Evolutionary conservation across 1,140 invertebrate genomes (phyloP), one percentile per base, ranked within the genome.

Genomic region (Diabrotica undecimpunctata): DNA sequence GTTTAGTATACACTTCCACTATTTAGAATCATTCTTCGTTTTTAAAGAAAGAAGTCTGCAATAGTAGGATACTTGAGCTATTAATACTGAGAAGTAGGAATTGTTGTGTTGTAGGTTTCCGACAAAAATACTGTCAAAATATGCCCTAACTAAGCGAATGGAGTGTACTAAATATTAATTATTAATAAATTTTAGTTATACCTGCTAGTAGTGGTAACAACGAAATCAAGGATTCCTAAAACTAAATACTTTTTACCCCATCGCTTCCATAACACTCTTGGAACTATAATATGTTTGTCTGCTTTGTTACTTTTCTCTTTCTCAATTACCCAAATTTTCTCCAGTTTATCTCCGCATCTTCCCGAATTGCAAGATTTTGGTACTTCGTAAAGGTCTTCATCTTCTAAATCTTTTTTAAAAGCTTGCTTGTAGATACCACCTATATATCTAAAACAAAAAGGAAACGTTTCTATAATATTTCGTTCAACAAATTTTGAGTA

Each of bases 341-440:
- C 69, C n/a, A 74, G 62, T 58, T 60, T 35, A 36, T 74, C 65
- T 2, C 71, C 70, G 14, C 66, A 62, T 52, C 11, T 60, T 58
- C 66, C 68, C 4, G 74, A 71, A 52, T 65, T 61, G 9, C 66
- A 74, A 7, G 50, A 11, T 41, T 66, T 66, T 11, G 69, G 46
- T n/a, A 74, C 68, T 58, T 74, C 68, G 52, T 75, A 75, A 51
- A 75, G 61, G 54, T 75, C 72, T 46, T 64, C 64, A 54, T 75
- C 74, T 38, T 69, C 60, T 36, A 74, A 50, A 38, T 73, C 74
- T 12, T 65, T 61, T 63, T 67, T 68, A 7, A 62, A 65, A 12
- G 66, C 69, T 66, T 75, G 72, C 14, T 51, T 39, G 57, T 74
- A 66, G n/a, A 72, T 38, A 36, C 62, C 54, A 6, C 56, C 65